Percentiles rank a stretch among this genome's conserved stretches.
Evolutionary conservation across 2,888 invertebrate species (phyloP).

Genomic region (Chymomyza amoena): DNA sequence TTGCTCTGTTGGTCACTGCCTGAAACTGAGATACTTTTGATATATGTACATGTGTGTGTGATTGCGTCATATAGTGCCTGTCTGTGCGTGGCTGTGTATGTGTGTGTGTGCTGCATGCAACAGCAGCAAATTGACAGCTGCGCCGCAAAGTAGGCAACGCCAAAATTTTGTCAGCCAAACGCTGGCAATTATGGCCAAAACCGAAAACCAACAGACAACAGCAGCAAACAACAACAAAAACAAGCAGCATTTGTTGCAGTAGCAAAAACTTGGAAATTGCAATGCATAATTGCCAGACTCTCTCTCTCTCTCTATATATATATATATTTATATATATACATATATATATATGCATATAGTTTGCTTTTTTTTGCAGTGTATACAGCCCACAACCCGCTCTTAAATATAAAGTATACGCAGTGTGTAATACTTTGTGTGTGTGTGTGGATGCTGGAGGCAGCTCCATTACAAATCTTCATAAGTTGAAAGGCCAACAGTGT

Average conservation of each 20-base stretch:
- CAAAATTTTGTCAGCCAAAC: neutral
- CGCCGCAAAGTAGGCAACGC: neutral
- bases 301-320: neutral
- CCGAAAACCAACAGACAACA: neutral
- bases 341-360: neutral
- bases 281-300: constrained; percentile 59
- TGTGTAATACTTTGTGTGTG: neutral
- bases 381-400: constrained; percentile 1
- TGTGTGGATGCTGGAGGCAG: neutral
- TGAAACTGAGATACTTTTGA: no score
- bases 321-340: neutral
- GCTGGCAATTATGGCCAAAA: neutral
- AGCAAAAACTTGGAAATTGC: constrained; percentile 38
- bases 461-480: constrained; percentile 37
- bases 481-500: constrained; percentile 25
- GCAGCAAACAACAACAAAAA: neutral
- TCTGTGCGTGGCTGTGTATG: neutral
- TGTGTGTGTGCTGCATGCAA: neutral
- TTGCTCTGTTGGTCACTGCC: no score
- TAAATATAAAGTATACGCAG: neutral
- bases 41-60: neutral
- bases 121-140: constrained; percentile 1
- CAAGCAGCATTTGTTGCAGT: constrained; percentile 7
- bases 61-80: neutral
- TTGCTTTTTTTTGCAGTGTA: constrained; percentile 26